Conservation (phyloP, 1,140 invertebrate genomes). For the Medauroidea extradentata region DNA sequence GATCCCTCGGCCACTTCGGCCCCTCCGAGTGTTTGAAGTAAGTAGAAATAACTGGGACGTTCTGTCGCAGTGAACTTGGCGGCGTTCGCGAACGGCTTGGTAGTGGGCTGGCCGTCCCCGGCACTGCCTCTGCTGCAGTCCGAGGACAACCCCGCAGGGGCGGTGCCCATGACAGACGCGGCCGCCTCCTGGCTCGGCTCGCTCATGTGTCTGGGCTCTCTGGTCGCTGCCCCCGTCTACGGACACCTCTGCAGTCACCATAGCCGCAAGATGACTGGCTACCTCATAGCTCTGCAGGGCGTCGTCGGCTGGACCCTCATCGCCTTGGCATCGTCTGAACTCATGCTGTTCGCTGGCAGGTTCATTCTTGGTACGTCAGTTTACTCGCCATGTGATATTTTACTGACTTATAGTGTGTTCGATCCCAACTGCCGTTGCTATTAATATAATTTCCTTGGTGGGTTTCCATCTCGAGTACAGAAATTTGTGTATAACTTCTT, state of each 20-base stretch:
- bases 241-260: conserved; percentile 36
- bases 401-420: too few species aligned
- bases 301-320: conserved; percentile 39
- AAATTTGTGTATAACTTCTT: too few species aligned
- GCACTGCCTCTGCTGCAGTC: conserved; percentile 27
- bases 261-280: conserved; percentile 41
- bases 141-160: conserved; percentile 38
- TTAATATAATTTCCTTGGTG: too few species aligned
- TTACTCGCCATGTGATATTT: too few species aligned
- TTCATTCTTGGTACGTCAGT: conserved; percentile 43
- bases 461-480: too few species aligned
- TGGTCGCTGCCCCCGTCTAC: conserved; percentile 31
- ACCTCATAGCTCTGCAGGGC: conserved; percentile 29
- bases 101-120: conserved; percentile 30
- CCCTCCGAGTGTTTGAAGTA: too few species aligned
- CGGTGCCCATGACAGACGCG: conserved; percentile 41
- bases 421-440: too few species aligned
- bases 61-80: conserved; percentile 47
- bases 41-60: too few species aligned
- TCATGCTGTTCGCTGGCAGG: conserved; percentile 33
- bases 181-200: conserved; percentile 47
- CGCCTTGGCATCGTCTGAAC: conserved; percentile 31
- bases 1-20: too few species aligned
- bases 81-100: conserved; percentile 45
- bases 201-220: conserved; percentile 37